phyloP scores from a whole-genome alignment of 2,113 vertebrate genomes.

The Urocolius indicus region DNA sequence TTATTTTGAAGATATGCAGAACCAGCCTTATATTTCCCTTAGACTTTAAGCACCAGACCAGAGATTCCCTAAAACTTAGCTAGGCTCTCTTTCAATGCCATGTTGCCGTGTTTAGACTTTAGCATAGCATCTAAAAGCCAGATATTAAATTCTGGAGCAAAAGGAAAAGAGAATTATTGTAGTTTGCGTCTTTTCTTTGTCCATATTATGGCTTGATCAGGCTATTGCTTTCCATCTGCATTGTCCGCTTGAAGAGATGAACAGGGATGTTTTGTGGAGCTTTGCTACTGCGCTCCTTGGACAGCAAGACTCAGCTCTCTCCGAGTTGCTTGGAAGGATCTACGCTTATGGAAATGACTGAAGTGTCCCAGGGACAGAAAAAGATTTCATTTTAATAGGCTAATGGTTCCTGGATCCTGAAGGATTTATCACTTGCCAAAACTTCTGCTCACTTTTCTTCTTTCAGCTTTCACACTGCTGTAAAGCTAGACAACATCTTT shows the following conservation, averaged over 20 bases:
- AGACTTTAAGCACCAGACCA: not conserved
- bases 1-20: not conserved
- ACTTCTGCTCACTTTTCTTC: conserved; percentile 34
- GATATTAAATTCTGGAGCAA: not conserved
- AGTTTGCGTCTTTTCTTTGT: not conserved
- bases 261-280: not conserved
- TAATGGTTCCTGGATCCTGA: conserved; percentile 46
- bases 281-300: not conserved
- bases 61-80: not conserved
- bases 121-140: not conserved
- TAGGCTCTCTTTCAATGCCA: not conserved
- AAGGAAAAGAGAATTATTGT: not conserved
- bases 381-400: conserved; percentile 38
- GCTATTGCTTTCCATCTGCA: not conserved
- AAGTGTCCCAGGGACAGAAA: conserved; percentile 47
- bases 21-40: not conserved
- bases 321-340: not conserved
- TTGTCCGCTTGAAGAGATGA: not conserved
- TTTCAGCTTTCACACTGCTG: conserved; percentile 3
- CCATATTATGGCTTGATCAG: not conserved
- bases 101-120: not conserved
- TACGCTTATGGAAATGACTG: not conserved
- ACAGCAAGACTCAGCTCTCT: not conserved
- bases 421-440: conserved; percentile 34
- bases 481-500: conserved; percentile 32